Evolutionary conservation across 2,888 invertebrate genomes (phyloP), one percentile per base, ranked within the genome.

Genomic region (Sinohyriopsis cumingii): DNA sequence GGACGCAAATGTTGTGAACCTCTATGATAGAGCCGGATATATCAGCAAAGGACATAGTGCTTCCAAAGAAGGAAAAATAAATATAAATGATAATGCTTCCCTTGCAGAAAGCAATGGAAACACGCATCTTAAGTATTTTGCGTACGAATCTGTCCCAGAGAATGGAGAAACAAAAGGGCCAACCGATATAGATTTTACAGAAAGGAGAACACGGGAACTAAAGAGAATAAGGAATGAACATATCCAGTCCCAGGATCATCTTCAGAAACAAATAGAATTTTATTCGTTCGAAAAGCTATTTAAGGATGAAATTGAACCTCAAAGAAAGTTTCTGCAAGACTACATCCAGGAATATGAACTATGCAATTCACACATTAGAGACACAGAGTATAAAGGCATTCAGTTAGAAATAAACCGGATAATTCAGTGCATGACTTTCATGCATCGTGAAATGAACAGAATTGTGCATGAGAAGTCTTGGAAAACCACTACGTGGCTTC

Each of bases 321-420:
- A 68, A 22, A 33, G 70, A 19, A 61, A 55, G 20, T 59, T 28
- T 22, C 20, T 72, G 9, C 63, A 64, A 63, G 60, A 65, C 2
- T 75, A 72, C 57, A 55, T 75, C 56, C 24, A 64, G 4, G 64
- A 65, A 0, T 70, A 70, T n/a, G n/a, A n/a, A 22, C 62, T 76
- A n/a, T 20, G 63, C 53, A 19, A 45, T 54, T 24, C 55, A 63
- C 22, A 53, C 45, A 15, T 45, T 45, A 45, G 45, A 45, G 5
- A 45, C 45, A 45, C 15, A 45, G 45, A 4, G 12, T 45, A 45
- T 5, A 15, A 33, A 1, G 53, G 15, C 15, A 54, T 63, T 33
- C 53, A 25, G 55, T 20, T 63, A 55, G 63, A 63, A 18, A 63
- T 63, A 53, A 63, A 53, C 53, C 54, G 63, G 24, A 24, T 63